A percentile compares a stretch with the other conserved stretches of the same genome.
Conservation (phyloP, 2,797 vertebrate genomes). For the Mormyrus proboscirostris region DNA sequence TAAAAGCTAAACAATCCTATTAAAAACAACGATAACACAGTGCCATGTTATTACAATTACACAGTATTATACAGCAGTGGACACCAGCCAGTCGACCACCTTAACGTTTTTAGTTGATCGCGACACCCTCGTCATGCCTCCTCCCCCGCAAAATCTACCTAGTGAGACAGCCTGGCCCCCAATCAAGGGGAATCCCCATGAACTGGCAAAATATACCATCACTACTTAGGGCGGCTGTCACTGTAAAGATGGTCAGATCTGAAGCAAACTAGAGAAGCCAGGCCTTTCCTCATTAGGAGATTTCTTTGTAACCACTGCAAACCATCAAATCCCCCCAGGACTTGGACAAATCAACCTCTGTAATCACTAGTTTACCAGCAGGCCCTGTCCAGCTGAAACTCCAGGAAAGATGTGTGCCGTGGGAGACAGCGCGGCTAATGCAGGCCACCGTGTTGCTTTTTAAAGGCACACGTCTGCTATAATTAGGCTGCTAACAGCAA, state of each 20-base stretch:
- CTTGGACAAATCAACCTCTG: background rate
- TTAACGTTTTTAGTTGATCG: background rate
- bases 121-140: background rate
- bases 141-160: background rate
- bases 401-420: background rate
- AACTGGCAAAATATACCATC: background rate
- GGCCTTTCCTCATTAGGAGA: background rate
- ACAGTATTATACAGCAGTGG: background rate
- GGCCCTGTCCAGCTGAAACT: background rate
- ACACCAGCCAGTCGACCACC: background rate
- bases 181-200: background rate
- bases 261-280: background rate
- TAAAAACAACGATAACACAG: background rate
- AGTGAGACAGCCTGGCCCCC: background rate
- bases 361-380: background rate
- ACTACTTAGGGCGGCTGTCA: background rate
- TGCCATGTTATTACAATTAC: background rate
- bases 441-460: background rate
- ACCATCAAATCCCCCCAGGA: background rate
- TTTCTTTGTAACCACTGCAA: background rate
- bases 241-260: background rate
- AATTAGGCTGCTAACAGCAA: background rate
- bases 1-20: background rate
- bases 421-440: background rate
- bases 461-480: background rate